Evolutionary conservation across 2,113 vertebrate genomes (phyloP), one percentile per base, ranked within the genome.

Genomic region (Onychostoma macrolepis): DNA sequence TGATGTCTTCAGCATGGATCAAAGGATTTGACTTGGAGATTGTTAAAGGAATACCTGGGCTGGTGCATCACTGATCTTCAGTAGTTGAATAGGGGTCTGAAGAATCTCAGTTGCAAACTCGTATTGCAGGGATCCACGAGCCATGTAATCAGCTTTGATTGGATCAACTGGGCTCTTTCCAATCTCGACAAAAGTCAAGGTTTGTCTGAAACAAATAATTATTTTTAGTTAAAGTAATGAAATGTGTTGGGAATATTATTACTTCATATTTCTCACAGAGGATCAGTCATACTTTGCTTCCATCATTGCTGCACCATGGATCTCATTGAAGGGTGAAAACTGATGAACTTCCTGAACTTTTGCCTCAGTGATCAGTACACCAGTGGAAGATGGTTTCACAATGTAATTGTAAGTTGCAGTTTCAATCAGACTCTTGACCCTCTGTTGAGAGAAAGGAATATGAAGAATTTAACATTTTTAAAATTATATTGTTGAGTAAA

Each of bases 331-430:
- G 0, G 94, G 94, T 28, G 95, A 93, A 86, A 96, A 95, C 86
- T 96, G 92, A 83, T 96, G 93, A 7, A 96, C 67, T 90, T 97
- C 95, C 86, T 93, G 89, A 0, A 94, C 95, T 0, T n/a, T 85
- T 17, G 90, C 95, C 79, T 97, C 91, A 50, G 92, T 81, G 88
- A 98, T 95, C 80, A 95, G 81, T n/a, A 93, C 38, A 0, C 93
- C 91, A 0, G 75, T 6, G 1, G 88, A 48, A 1, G 90, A 69
- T 65, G 91, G 89, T 87, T 97, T 97, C 92, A 97, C 88, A 58
- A 93, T 89, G 91, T 95, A 95, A 65, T 85, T 94, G 92, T 91
- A 96, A 85, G 93, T 90, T 0, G 95, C 83, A 3, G 93, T 89
- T 45, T 96, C 95, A 88, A 93, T 96, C 81, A 96, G 11, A 86